Percentiles rank a stretch among this genome's conserved stretches.
Conservation (phyloP, 2,888 invertebrate species). For the Cancer borealis region DNA sequence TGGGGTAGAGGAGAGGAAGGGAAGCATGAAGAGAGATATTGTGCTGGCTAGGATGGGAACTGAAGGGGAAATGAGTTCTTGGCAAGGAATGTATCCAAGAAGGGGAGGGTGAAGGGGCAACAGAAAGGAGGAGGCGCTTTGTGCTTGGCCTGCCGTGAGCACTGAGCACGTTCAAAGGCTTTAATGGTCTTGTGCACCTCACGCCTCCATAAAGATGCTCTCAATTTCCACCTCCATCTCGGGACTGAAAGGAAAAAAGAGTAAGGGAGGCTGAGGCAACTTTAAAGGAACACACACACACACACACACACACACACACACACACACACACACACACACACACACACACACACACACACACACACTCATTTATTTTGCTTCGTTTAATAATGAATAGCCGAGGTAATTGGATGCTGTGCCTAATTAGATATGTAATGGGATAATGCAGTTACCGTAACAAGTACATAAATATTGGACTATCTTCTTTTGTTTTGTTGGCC, state of each 20-base stretch:
- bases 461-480: slow-evolving; percentile 24
- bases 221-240: slow-evolving; percentile 35
- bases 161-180: slow-evolving; percentile 16
- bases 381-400: slow-evolving; percentile 6
- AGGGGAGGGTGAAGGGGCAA: not conserved
- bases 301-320: slow-evolving; percentile 46
- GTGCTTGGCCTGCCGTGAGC: slow-evolving; percentile 1
- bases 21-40: not conserved
- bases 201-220: slow-evolving; percentile 38
- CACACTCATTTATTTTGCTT: not conserved
- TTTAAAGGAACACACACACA: slow-evolving; percentile 2
- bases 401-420: slow-evolving; percentile 7
- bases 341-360: slow-evolving; percentile 45
- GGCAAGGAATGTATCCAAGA: not conserved
- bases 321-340: slow-evolving; percentile 46
- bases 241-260: not conserved
- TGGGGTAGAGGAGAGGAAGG: not conserved
- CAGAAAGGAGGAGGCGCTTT: not conserved
- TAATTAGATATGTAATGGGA: slow-evolving; percentile 12
- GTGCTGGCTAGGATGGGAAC: not conserved
- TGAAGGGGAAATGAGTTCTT: not conserved
- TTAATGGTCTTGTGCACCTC: slow-evolving; percentile 2
- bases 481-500: slow-evolving; percentile 29
- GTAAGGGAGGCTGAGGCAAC: not conserved
- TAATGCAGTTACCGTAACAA: slow-evolving; percentile 7